Percentiles rank a stretch among this genome's conserved stretches.
Conservation (phyloP, 2,797 vertebrate genomes). For the Enteromius unitaeniatus region DNA sequence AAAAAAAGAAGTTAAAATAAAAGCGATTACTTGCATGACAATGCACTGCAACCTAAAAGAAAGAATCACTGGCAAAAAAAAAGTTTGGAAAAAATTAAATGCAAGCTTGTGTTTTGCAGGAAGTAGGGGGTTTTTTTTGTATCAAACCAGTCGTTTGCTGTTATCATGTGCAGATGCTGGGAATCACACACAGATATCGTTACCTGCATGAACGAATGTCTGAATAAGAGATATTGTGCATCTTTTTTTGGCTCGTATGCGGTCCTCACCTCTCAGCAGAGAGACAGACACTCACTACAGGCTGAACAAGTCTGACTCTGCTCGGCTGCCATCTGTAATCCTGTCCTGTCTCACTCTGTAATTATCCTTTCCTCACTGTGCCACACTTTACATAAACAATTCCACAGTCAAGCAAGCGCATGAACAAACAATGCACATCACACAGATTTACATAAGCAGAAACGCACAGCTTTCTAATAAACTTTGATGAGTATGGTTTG, state of each 20-base stretch:
- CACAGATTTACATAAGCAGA: neutral
- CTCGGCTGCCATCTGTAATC: constrained; percentile 74
- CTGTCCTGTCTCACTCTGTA: constrained; percentile 74
- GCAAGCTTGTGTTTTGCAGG: neutral
- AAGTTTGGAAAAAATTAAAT: neutral
- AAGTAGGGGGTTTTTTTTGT: neutral
- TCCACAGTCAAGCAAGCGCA: neutral
- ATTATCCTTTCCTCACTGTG: constrained; percentile 72
- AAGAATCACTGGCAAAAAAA: neutral
- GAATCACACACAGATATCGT: neutral
- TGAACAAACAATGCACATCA: neutral
- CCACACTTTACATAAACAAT: constrained; percentile 58
- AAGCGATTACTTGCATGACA: neutral
- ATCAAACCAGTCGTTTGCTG: neutral
- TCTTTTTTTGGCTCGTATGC: neutral
- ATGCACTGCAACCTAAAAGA: neutral
- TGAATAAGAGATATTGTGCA: neutral
- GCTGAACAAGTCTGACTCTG: constrained; percentile 63
- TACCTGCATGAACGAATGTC: neutral
- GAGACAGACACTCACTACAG: constrained; percentile 10
- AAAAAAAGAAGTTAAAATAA: too few species aligned
- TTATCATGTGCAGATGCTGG: neutral
- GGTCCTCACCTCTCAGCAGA: neutral
- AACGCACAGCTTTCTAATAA: neutral
- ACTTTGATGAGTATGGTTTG: neutral